Evolutionary conservation across 2,797 vertebrate genomes (phyloP).

Genomic region (Numenius phaeopus): DNA sequence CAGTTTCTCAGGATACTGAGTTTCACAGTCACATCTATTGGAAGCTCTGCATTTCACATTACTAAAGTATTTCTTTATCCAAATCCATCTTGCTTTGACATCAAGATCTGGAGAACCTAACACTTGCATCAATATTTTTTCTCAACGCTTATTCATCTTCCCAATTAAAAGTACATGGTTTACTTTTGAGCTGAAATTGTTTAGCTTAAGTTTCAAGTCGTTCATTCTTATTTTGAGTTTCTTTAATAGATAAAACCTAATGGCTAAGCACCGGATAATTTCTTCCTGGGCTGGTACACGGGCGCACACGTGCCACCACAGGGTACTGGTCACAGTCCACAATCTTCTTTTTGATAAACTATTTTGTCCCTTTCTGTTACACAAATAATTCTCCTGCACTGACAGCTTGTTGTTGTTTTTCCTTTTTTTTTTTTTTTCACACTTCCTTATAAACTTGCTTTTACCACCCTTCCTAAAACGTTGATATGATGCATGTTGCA

Average conservation of each 20-base stretch:
- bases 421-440: neutral
- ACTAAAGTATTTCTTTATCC: neutral
- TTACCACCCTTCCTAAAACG: neutral
- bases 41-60: neutral
- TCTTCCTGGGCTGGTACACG: neutral
- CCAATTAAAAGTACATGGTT: neutral
- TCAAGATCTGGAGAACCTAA: neutral
- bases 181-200: neutral
- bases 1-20: neutral
- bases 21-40: neutral
- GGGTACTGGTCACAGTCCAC: neutral
- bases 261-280: neutral
- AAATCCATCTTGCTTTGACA: neutral
- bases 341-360: neutral
- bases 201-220: neutral
- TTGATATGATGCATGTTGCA: fast-evolving
- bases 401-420: neutral
- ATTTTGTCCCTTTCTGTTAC: neutral
- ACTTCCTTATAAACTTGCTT: neutral
- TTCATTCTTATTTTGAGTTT: neutral
- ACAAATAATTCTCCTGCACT: neutral
- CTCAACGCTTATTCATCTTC: neutral
- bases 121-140: neutral
- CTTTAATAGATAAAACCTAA: neutral
- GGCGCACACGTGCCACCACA: neutral